Evolutionary conservation across 2,888 invertebrate species (phyloP).

Genomic region (Oxytorus armatus): DNA sequence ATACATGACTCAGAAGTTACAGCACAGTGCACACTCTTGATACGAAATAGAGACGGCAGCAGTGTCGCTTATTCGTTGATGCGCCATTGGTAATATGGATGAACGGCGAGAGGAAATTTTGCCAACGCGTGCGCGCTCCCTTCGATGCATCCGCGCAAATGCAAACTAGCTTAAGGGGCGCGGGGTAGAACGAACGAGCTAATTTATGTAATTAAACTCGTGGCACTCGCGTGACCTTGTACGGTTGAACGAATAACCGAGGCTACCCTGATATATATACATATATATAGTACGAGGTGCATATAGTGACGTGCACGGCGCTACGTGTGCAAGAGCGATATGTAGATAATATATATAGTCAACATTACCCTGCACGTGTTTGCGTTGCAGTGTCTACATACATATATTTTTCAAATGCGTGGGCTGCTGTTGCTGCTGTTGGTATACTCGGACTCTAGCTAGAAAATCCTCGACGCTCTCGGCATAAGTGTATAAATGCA

Average conservation of each 20-base stretch:
- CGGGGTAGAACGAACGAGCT: constrained; percentile 69
- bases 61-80: constrained; percentile 36
- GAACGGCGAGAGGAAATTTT: constrained; percentile 34
- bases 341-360: neutral
- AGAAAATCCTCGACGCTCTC: constrained; percentile 22
- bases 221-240: constrained; percentile 80
- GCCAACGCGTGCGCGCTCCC: constrained; percentile 23
- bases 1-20: constrained; percentile 32
- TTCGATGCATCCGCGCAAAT: constrained; percentile 36
- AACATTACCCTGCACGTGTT: constrained; percentile 17
- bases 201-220: constrained; percentile 83
- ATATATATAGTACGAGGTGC: constrained; percentile 1
- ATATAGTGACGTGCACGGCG: neutral
- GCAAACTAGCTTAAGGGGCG: constrained; percentile 26
- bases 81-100: constrained; percentile 48
- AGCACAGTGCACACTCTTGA: neutral
- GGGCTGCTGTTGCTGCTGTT: constrained; percentile 65
- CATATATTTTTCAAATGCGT: constrained; percentile 63
- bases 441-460: constrained; percentile 63
- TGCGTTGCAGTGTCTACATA: neutral
- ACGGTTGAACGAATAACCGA: constrained; percentile 74
- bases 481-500: constrained; percentile 43
- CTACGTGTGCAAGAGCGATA: neutral
- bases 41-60: neutral
- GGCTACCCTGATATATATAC: constrained; percentile 50